These are phyloP conservation scores for Equus quagga DNA, from an alignment of 2,113 vertebrate species.

Conservation along the genomic window DNA sequence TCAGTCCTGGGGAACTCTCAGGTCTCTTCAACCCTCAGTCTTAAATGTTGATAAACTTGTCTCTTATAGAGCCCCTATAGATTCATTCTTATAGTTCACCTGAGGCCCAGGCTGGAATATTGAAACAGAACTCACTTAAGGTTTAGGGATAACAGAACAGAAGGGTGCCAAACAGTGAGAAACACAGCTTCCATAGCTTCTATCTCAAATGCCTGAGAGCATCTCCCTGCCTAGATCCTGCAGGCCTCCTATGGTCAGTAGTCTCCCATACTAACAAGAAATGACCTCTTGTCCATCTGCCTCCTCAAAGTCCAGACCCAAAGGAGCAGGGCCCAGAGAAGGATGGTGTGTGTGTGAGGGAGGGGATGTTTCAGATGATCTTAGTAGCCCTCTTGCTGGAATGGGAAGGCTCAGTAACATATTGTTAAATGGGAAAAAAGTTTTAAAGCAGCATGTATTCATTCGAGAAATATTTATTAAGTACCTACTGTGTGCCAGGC, in stretches of 20 bases:
- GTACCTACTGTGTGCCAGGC: not conserved
- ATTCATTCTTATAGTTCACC: not conserved
- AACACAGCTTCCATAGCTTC: not conserved
- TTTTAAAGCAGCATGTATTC: constrained; percentile 16
- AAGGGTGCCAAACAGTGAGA: not conserved
- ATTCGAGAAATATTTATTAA: constrained; percentile 30
- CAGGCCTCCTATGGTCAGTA: not conserved
- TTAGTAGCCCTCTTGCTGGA: not conserved
- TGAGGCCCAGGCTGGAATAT: not conserved
- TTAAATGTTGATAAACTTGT: not conserved
- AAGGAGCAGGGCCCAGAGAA: not conserved
- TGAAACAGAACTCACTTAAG: not conserved
- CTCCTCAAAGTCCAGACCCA: not conserved
- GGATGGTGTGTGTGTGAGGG: not conserved
- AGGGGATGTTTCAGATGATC: not conserved
- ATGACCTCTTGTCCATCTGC: not conserved
- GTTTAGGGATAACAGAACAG: not conserved
- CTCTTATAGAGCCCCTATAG: not conserved
- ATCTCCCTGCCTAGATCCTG: not conserved
- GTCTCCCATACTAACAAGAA: not conserved
- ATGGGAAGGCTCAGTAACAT: not conserved
- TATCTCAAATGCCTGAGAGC: not conserved
- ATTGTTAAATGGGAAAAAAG: not conserved
- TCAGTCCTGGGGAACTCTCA: not conserved
- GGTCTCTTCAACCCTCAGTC: not conserved